Evolutionary conservation across 2,113 vertebrate genomes (phyloP).

Genomic region (Crocuta crocuta): DNA sequence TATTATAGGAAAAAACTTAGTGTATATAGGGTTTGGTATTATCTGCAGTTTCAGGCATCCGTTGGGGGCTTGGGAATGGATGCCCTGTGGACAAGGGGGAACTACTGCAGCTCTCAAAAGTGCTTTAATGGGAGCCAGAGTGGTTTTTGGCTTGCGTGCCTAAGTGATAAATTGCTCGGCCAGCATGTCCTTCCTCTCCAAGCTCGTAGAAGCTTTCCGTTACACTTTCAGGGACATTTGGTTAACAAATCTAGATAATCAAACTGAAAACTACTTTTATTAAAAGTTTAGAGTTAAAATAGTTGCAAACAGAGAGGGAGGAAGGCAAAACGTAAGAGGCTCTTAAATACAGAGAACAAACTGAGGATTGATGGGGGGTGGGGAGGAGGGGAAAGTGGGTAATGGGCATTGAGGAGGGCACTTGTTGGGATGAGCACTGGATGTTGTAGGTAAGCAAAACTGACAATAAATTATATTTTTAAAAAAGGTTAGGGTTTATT

Average conservation of each 20-base stretch:
- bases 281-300: slow-evolving; percentile 11
- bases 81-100: background rate
- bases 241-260: slow-evolving; percentile 50
- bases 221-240: background rate
- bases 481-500: background rate
- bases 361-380: too few relatives aligned
- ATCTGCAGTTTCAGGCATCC: background rate
- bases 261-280: slow-evolving; percentile 29
- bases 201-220: slow-evolving; percentile 1
- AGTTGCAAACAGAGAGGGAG: too few relatives aligned
- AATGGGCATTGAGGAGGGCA: too few relatives aligned
- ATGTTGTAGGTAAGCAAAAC: too few relatives aligned
- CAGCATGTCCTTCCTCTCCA: slow-evolving; percentile 44
- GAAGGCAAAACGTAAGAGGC: too few relatives aligned
- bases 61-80: background rate
- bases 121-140: slow-evolving; percentile 12
- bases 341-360: too few relatives aligned
- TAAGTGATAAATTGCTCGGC: slow-evolving; percentile 58
- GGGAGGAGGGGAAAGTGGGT: too few relatives aligned
- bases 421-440: too few relatives aligned
- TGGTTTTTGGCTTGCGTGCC: background rate
- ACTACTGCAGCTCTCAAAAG: background rate
- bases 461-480: too few relatives aligned
- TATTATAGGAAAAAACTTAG: background rate
- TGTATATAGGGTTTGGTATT: background rate